These are phyloP conservation scores for Gila orcuttii DNA, from an alignment of 2,113 vertebrate species.

Conservation along the genomic window DNA sequence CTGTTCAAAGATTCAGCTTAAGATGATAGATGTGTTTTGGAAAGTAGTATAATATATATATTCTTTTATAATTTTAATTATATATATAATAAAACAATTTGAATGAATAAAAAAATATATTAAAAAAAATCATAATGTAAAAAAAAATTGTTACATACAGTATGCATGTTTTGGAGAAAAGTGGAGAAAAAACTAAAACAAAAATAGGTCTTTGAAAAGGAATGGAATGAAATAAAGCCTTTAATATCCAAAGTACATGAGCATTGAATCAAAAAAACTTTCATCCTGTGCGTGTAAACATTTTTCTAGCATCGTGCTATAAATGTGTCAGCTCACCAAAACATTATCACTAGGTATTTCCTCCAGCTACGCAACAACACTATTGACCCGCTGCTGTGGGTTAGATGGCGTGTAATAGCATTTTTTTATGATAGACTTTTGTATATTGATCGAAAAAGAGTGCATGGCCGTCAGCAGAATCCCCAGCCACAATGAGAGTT, in stretches of 20 bases:
- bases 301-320: too few species aligned
- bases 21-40: not conserved
- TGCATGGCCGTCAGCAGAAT: not conserved
- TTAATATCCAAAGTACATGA: not conserved
- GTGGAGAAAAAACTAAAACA: too few species aligned
- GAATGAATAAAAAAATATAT: too few species aligned
- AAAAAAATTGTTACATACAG: too few species aligned
- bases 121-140: not conserved
- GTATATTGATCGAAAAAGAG: not conserved
- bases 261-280: not conserved
- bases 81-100: too few species aligned
- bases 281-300: not conserved
- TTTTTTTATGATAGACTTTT: constrained; percentile 12
- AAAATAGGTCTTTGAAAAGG: not conserved
- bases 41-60: not conserved
- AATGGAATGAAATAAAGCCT: not conserved
- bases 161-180: too few species aligned
- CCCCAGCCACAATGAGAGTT: not conserved
- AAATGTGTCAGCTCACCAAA: not conserved
- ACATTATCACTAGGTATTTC: not conserved
- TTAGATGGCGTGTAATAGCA: not conserved
- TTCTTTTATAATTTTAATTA: too few species aligned
- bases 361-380: not conserved
- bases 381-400: constrained; percentile 3
- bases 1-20: not conserved